Percentiles rank a stretch among this genome's conserved stretches.
Evolutionary conservation across 37 sponge, comb jelly and placozoan genomes (phyloP).

Genomic region (Cliona cf. orientalis): DNA sequence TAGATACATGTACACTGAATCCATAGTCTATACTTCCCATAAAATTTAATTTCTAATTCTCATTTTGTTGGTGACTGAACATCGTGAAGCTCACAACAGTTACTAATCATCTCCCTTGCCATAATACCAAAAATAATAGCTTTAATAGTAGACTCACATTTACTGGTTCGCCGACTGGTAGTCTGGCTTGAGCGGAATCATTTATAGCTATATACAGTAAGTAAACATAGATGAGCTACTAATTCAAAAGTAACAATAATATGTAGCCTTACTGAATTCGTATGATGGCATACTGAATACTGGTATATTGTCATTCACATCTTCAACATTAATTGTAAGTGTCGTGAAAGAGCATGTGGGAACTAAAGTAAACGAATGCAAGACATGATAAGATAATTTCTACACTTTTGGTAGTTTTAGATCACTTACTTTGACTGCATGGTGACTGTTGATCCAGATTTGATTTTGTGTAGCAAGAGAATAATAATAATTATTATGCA

Average conservation of each 20-base stretch:
- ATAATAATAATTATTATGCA: no score
- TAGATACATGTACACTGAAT: neutral
- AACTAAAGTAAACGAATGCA: neutral
- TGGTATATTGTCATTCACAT: conserved; percentile 39
- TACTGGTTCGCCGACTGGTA: neutral
- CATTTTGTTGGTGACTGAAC: no score
- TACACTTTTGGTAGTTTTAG: no score
- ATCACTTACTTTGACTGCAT: no score
- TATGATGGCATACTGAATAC: neutral
- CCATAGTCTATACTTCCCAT: no score
- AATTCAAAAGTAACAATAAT: no score
- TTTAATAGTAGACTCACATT: neutral
- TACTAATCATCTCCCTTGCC: neutral
- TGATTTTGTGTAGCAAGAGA: no score
- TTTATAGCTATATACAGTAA: neutral
- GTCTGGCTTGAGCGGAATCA: neutral
- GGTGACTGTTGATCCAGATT: no score
- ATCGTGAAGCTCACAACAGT: neutral
- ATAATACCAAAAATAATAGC: neutral
- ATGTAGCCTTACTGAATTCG: conserved; percentile 27
- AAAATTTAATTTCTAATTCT: no score
- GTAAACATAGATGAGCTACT: neutral
- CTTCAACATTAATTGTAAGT: conserved; percentile 10
- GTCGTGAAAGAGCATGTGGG: conserved; percentile 6
- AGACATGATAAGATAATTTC: neutral